Evolutionary conservation across 2,797 vertebrate genomes (phyloP).

Genomic region (Pseudochirops corinnae): DNA sequence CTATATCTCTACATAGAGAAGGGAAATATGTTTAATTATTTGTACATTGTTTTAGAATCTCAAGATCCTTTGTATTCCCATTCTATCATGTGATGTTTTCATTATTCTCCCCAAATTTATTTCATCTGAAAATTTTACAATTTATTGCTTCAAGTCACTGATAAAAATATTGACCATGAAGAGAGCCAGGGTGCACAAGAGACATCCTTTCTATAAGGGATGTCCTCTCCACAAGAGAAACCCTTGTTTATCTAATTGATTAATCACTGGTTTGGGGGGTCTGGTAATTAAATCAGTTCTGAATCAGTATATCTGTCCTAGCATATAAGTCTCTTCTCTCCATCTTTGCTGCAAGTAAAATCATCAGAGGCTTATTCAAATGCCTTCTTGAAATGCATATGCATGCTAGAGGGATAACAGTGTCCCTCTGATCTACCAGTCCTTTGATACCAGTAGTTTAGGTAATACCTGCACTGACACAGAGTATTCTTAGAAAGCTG

Average conservation of each 20-base stretch:
- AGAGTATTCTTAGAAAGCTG: not conserved
- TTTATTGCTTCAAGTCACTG: not conserved
- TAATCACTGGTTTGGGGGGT: not conserved
- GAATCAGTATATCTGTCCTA: not conserved
- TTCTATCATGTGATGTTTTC: not conserved
- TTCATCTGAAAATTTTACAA: not conserved
- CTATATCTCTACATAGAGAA: not conserved
- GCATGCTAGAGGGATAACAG: not conserved
- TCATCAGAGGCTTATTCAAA: not conserved
- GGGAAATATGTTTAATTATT: not conserved
- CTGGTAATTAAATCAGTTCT: not conserved
- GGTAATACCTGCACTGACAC: no score
- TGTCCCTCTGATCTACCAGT: not conserved
- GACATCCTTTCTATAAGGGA: not conserved
- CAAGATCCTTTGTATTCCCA: not conserved
- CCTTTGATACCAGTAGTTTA: not conserved
- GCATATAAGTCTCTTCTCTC: not conserved
- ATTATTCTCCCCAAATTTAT: not conserved
- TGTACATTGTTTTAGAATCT: not conserved
- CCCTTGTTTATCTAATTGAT: not conserved
- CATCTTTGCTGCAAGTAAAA: not conserved
- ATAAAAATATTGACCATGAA: not conserved
- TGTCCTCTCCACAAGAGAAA: not conserved
- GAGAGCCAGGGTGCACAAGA: not conserved
- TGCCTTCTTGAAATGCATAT: not conserved